Conservation (phyloP, 2,113 vertebrate genomes). For the Passerina amoena region DNA sequence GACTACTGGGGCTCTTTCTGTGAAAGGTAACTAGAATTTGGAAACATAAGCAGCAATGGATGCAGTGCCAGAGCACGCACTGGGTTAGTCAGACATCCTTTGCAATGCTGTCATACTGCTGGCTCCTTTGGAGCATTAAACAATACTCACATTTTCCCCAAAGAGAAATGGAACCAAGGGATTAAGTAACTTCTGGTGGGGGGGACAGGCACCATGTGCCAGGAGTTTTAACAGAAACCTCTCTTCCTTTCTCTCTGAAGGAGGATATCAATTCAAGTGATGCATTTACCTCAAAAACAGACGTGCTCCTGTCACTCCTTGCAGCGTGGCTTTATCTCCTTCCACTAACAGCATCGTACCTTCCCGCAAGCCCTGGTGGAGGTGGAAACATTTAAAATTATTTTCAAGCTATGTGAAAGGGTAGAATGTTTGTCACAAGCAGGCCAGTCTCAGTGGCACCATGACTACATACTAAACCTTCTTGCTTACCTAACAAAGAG, state of each 20-base stretch:
- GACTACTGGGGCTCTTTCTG: background rate
- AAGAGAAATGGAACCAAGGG: background rate
- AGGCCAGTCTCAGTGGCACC: background rate
- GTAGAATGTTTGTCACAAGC: background rate
- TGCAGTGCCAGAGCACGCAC: background rate
- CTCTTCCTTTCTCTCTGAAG: background rate
- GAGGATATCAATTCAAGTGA: background rate
- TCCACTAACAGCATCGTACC: slow-evolving; percentile 86
- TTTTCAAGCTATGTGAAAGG: background rate
- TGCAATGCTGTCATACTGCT: background rate
- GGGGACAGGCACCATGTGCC: background rate
- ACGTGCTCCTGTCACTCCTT: slow-evolving; percentile 80
- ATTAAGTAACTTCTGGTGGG: background rate
- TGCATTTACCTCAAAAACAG: slow-evolving; percentile 81
- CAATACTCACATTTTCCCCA: background rate
- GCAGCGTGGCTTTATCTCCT: slow-evolving; percentile 80
- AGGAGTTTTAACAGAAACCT: background rate
- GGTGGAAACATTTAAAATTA: background rate
- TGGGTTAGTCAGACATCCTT: background rate
- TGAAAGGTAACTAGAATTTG: background rate
- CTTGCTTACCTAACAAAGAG: background rate
- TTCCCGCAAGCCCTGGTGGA: slow-evolving; percentile 82
- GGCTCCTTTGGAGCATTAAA: background rate
- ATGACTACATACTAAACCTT: background rate
- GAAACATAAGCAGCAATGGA: background rate